A percentile compares a stretch with the other conserved stretches of the same genome.
Evolutionary conservation across 2,797 vertebrate species (phyloP).

Genomic region (Danio kyathit): DNA sequence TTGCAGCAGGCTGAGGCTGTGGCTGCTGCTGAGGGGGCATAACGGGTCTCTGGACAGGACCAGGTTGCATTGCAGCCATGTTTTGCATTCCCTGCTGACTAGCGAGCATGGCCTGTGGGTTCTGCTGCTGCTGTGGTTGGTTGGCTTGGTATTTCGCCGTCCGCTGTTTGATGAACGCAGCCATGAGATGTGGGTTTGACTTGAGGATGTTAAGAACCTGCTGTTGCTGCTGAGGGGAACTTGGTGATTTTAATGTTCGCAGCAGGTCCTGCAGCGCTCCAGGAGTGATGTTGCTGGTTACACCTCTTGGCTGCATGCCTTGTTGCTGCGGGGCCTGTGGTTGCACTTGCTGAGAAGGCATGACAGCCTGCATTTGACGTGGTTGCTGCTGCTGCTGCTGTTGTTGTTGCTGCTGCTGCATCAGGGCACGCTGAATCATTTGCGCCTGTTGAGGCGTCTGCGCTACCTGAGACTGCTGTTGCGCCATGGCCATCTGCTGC

Average conservation of each 20-base stretch:
- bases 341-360: constrained; percentile 81
- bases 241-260: constrained; percentile 94
- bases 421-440: constrained; percentile 78
- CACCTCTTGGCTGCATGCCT: constrained; percentile 67
- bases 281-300: constrained; percentile 87
- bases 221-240: constrained; percentile 96
- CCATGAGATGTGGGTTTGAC: constrained; percentile 99
- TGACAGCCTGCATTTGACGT: constrained; percentile 75
- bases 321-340: constrained; percentile 81
- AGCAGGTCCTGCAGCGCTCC: constrained; percentile 94
- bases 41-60: constrained; percentile 83
- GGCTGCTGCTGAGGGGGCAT: constrained; percentile 89
- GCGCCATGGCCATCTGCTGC: constrained; percentile 75
- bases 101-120: constrained; percentile 78
- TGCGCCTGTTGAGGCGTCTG: constrained; percentile 72
- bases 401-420: constrained; percentile 72
- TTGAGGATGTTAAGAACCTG: constrained; percentile 98
- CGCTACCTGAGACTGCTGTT: constrained; percentile 75
- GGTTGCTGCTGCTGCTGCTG: constrained; percentile 72
- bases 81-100: constrained; percentile 87
- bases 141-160: constrained; percentile 96
- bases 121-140: constrained; percentile 84
- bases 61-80: constrained; percentile 83
- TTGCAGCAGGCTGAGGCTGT: constrained; percentile 77
- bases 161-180: constrained; percentile 98